These are phyloP conservation scores for Artemisiospiza belli DNA, from an alignment of 2,113 vertebrate species.

Conservation along the genomic window DNA sequence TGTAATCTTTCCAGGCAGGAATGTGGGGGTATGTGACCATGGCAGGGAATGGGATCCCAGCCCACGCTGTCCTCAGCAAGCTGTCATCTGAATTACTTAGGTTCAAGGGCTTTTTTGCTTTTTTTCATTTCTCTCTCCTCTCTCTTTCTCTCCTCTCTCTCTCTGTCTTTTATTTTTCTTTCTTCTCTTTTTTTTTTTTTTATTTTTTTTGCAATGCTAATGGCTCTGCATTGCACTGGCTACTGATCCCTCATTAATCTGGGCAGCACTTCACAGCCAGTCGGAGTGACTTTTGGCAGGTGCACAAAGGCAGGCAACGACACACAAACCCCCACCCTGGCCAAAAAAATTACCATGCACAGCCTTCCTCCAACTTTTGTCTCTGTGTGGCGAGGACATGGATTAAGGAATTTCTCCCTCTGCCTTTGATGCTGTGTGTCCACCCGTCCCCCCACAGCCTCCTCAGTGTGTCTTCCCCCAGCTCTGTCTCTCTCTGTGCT, in stretches of 20 bases:
- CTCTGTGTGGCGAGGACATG: background rate
- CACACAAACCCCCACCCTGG: background rate
- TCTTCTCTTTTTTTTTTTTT: no score
- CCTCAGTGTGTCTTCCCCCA: background rate
- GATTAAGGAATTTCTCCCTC: conserved; percentile 44
- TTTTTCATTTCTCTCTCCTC: background rate
- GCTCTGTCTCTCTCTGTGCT: background rate
- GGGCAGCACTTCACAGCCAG: conserved; percentile 43
- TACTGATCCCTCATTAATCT: conserved; percentile 68
- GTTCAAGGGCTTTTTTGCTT: background rate
- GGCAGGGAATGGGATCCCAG: background rate
- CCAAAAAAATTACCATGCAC: conserved; percentile 18
- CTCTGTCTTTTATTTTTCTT: background rate
- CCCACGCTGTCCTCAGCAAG: background rate
- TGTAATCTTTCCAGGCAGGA: background rate
- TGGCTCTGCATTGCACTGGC: conserved; percentile 48
- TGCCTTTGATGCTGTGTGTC: conserved; percentile 47
- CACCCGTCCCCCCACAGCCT: background rate
- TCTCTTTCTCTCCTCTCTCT: background rate
- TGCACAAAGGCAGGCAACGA: conserved; percentile 46
- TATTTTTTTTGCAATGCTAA: conserved; percentile 20
- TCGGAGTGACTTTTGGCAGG: conserved; percentile 56
- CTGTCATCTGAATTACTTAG: background rate
- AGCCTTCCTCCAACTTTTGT: conserved; percentile 27
- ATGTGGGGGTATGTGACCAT: background rate